These are phyloP conservation scores for Cephus rjabovi DNA, from an alignment of 2,888 invertebrate species.

Conservation along the genomic window DNA sequence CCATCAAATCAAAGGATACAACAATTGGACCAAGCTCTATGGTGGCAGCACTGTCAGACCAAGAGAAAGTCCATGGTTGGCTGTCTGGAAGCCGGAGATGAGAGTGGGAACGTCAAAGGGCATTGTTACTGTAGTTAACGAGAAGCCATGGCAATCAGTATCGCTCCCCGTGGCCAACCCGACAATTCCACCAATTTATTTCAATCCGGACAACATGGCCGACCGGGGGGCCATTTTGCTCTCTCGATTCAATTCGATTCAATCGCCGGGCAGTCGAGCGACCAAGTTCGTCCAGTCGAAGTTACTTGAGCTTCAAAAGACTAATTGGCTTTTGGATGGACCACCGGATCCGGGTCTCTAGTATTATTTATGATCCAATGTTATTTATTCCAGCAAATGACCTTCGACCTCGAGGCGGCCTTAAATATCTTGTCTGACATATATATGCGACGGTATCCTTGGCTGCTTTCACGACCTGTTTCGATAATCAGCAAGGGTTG, in stretches of 20 bases:
- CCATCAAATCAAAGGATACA: not conserved
- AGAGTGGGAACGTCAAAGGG: constrained; percentile 38
- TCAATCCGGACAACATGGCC: constrained; percentile 57
- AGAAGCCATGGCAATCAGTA: constrained; percentile 57
- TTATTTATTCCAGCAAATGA: not conserved
- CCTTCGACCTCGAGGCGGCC: not conserved
- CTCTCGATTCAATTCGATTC: constrained; percentile 39
- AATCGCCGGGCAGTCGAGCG: constrained; percentile 24
- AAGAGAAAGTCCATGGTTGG: not conserved
- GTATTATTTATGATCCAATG: not conserved
- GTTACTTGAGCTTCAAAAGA: constrained; percentile 1
- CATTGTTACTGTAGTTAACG: constrained; percentile 59
- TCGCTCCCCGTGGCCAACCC: constrained; percentile 39
- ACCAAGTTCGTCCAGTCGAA: not conserved
- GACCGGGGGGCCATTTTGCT: constrained; percentile 57
- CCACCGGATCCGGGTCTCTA: not conserved
- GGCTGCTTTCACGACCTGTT: not conserved
- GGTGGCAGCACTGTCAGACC: not conserved
- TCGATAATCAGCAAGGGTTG: not conserved
- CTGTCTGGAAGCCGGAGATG: constrained; percentile 19
- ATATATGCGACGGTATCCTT: not conserved
- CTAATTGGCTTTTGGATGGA: not conserved
- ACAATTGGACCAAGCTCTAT: not conserved
- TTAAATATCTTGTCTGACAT: not conserved
- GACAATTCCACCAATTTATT: constrained; percentile 63